Evolutionary conservation across 1,140 invertebrate species (phyloP).

Genomic region (Hylaeus anthracinus): DNA sequence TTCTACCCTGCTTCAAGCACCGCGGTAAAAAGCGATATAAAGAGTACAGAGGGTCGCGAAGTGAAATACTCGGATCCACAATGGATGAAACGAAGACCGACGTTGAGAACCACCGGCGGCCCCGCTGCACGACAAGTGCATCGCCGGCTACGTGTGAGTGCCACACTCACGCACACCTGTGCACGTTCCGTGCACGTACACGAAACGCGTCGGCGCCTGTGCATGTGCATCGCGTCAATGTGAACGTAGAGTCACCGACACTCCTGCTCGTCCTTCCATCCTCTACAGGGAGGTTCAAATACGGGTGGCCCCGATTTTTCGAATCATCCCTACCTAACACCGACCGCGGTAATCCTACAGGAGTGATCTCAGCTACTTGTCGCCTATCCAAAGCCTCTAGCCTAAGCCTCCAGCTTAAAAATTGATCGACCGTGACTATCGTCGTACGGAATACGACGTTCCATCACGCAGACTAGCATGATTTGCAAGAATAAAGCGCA

Average conservation of each 20-base stretch:
- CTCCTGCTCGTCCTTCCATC: conserved; percentile 58
- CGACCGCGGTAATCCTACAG: too few species aligned
- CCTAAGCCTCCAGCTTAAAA: not conserved
- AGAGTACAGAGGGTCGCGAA: too few species aligned
- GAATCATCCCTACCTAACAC: not conserved
- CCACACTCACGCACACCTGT: not conserved
- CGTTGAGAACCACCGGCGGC: conserved; percentile 58
- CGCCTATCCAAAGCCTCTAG: too few species aligned
- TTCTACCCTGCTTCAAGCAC: too few species aligned
- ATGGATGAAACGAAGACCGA: not conserved
- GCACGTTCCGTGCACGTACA: conserved; percentile 47
- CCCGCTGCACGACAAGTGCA: conserved; percentile 65
- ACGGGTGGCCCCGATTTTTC: not conserved
- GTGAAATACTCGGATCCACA: not conserved
- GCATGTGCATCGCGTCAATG: conserved; percentile 38
- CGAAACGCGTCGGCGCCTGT: conserved; percentile 17
- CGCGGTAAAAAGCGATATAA: too few species aligned
- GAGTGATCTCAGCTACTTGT: too few species aligned
- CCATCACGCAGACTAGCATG: too few species aligned
- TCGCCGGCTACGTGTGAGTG: conserved; percentile 35
- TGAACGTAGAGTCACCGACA: conserved; percentile 66
- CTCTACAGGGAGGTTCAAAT: conserved; percentile 34
- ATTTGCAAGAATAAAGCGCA: too few species aligned
- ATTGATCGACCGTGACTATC: not conserved
- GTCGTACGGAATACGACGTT: too few species aligned